Evolutionary conservation across 2,113 vertebrate genomes (phyloP).

Genomic region (Oryctolagus cuniculus): mOryCun1.1 NC_091436.1:87959501-87960000

Average conservation of each 20-base stretch:
- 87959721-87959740: not conserved
- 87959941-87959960: not conserved
- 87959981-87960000: not conserved
- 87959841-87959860: not conserved
- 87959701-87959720: not conserved
- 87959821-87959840: not conserved
- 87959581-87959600: not conserved
- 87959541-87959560: slow-evolving; percentile 39
- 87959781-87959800: not conserved
- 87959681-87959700: not conserved
- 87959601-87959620: slow-evolving; percentile 1
- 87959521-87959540: slow-evolving; percentile 40
- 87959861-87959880: not conserved
- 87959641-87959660: not conserved
- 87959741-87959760: slow-evolving; percentile 6
- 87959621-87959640: slow-evolving; percentile 7
- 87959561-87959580: not conserved
- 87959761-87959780: not conserved
- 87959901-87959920: not conserved
- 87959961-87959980: not conserved
- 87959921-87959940: not conserved
- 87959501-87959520: not conserved
- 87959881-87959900: not conserved
- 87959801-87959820: not conserved
- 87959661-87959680: not conserved